Evolutionary conservation across 2,888 invertebrate species (phyloP).

Genomic region (Rotaria socialis): DNA sequence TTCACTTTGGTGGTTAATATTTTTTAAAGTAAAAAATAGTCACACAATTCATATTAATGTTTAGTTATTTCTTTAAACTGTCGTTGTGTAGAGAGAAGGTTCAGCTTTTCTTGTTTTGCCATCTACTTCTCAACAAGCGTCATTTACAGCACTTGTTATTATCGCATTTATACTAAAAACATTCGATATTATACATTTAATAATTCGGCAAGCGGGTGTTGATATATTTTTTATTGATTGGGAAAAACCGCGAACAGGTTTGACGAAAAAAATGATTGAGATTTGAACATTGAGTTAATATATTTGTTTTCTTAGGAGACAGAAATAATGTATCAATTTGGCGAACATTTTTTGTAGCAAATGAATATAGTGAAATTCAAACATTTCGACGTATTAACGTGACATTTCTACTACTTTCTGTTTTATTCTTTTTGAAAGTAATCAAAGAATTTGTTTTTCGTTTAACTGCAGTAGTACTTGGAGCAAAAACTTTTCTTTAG

Average conservation of each 20-base stretch:
- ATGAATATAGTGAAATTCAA: constrained; percentile 77
- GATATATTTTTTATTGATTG: constrained; percentile 78
- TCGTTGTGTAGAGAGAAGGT: constrained; percentile 4
- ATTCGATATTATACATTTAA: constrained; percentile 65
- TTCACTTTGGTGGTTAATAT: constrained; percentile 44
- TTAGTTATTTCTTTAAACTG: no score
- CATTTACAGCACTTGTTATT: constrained; percentile 39
- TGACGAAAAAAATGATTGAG: not conserved
- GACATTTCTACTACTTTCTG: constrained; percentile 64
- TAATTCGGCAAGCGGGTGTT: constrained; percentile 64
- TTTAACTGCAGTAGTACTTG: no score
- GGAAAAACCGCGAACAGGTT: constrained; percentile 66
- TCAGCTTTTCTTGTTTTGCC: constrained; percentile 37
- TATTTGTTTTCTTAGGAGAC: not conserved
- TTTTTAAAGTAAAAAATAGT: constrained; percentile 36
- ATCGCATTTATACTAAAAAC: constrained; percentile 68
- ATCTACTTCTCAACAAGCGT: constrained; percentile 9
- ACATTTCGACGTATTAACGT: constrained; percentile 65
- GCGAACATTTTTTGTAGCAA: constrained; percentile 75
- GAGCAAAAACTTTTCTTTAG: not conserved
- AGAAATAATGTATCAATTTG: constrained; percentile 66
- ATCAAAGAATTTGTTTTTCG: constrained; percentile 43
- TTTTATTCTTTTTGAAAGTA: constrained; percentile 64
- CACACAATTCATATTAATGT: no score
- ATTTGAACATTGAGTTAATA: not conserved